Evolutionary conservation across 2,888 invertebrate genomes (phyloP).

Genomic region (Creontiades dilutus): DNA sequence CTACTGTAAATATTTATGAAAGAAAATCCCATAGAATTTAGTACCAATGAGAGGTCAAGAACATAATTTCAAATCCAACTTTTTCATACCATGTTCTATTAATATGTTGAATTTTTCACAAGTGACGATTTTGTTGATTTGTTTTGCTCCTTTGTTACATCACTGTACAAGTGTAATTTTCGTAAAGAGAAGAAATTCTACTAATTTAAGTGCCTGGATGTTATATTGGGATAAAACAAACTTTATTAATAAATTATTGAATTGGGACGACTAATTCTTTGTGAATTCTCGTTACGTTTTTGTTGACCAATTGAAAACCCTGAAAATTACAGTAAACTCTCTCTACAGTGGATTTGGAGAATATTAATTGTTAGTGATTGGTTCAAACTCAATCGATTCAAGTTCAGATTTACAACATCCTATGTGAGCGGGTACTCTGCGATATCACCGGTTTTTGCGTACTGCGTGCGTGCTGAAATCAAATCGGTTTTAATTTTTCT

Average conservation of each 20-base stretch:
- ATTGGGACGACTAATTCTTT: not conserved
- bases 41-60: not conserved
- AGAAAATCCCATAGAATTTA: slow-evolving; percentile 5
- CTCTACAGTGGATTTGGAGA: no score
- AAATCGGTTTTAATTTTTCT: no score
- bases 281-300: no score
- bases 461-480: no score
- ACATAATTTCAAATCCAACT: not conserved
- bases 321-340: no score
- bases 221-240: slow-evolving; percentile 61
- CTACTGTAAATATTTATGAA: slow-evolving; percentile 61
- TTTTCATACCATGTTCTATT: not conserved
- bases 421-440: no score
- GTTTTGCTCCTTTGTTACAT: slow-evolving; percentile 13
- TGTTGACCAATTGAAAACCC: no score
- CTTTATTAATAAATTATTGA: slow-evolving; percentile 49
- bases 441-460: no score
- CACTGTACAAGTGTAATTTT: slow-evolving; percentile 34
- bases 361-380: no score
- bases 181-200: slow-evolving; percentile 56
- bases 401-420: no score
- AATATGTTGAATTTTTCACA: not conserved
- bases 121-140: slow-evolving; percentile 37
- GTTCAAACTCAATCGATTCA: no score
- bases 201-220: slow-evolving; percentile 71